These are phyloP conservation scores for Heliconius hewitsoni DNA, from an alignment of 1,140 invertebrate genomes.

Conservation along the genomic window DNA sequence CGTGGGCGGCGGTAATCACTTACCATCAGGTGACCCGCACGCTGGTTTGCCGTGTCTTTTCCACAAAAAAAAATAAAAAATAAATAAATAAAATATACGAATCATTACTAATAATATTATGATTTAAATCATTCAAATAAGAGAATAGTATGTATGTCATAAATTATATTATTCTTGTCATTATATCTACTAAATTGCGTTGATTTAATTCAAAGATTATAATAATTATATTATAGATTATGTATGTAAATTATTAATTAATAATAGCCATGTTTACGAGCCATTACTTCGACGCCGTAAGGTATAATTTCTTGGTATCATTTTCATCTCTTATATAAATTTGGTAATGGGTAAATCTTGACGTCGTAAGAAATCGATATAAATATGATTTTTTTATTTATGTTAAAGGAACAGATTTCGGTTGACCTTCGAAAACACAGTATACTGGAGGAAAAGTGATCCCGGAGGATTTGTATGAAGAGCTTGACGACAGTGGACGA, in stretches of 20 bases:
- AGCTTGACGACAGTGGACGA: too few species aligned
- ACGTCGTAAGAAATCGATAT: background rate
- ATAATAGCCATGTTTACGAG: background rate
- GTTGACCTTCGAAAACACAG: too few species aligned
- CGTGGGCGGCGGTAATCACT: too few species aligned
- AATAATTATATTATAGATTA: background rate
- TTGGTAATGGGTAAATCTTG: background rate
- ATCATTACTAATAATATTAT: too few species aligned
- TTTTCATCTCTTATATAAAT: slow-evolving; percentile 13
- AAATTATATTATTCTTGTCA: background rate
- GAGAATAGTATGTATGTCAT: background rate
- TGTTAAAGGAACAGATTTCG: too few species aligned
- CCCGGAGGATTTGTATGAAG: too few species aligned
- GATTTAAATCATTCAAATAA: too few species aligned
- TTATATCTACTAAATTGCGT: background rate
- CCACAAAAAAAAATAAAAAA: too few species aligned
- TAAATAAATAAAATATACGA: too few species aligned
- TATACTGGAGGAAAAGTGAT: too few species aligned
- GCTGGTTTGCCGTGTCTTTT: too few species aligned
- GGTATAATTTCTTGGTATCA: background rate
- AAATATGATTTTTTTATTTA: background rate
- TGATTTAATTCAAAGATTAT: background rate
- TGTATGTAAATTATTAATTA: slow-evolving; percentile 1
- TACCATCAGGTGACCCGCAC: too few species aligned
- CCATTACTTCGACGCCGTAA: background rate